phyloP scores from a whole-genome alignment of 2,113 vertebrate species.

The Zosterops japonicus region DNA sequence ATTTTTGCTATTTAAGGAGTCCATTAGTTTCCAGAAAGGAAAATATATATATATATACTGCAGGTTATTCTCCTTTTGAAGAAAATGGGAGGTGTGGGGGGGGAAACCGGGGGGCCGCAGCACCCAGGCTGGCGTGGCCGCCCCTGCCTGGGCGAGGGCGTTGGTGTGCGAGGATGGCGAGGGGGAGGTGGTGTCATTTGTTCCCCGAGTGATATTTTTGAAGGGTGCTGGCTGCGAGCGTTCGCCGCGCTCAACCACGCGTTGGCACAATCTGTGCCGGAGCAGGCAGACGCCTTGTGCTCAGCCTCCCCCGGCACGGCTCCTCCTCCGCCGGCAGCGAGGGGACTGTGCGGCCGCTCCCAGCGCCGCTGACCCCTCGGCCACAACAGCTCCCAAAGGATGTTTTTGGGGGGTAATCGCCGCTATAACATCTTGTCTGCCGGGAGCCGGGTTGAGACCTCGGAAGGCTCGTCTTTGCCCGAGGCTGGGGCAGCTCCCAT shows the following conservation, averaged over 20 bases:
- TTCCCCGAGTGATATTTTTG: constrained; percentile 57
- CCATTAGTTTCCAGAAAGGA: constrained; percentile 81
- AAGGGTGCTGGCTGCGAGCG: constrained; percentile 56
- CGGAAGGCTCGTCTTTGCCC: not conserved
- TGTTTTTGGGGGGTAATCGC: constrained; percentile 30
- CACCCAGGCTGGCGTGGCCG: constrained; percentile 31
- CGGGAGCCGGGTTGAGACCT: constrained; percentile 22
- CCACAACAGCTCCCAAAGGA: constrained; percentile 38
- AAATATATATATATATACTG: constrained; percentile 56
- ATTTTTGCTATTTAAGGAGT: constrained; percentile 85
- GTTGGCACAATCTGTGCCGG: constrained; percentile 48
- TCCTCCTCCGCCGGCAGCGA: constrained; percentile 11
- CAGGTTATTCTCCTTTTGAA: constrained; percentile 77
- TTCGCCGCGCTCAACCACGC: constrained; percentile 39
- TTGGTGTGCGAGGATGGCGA: constrained; percentile 33
- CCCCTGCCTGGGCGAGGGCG: constrained; percentile 43
- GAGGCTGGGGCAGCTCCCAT: not conserved
- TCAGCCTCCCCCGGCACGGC: constrained; percentile 19
- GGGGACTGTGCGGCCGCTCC: not conserved
- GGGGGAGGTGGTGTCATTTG: constrained; percentile 61
- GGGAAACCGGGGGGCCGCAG: not conserved
- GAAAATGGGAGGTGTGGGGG: constrained; percentile 1
- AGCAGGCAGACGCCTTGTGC: constrained; percentile 39
- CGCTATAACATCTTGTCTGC: constrained; percentile 40
- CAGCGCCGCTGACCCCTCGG: constrained; percentile 35